These are phyloP conservation scores for Caenorhabditis remanei DNA, from an alignment of 1,140 invertebrate species.

Conservation along the genomic window DNA sequence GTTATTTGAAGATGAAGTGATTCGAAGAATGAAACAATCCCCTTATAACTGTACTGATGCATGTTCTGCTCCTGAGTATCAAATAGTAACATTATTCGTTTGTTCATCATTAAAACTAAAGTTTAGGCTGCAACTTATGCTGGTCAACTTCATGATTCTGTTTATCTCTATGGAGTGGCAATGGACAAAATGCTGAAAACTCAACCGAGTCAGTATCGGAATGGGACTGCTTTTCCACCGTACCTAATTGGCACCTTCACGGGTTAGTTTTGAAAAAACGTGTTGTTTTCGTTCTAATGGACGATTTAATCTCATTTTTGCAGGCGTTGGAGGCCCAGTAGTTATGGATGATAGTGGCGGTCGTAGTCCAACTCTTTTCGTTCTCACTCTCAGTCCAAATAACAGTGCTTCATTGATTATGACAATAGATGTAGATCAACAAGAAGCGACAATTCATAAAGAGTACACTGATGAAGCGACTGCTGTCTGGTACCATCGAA, in stretches of 20 bases:
- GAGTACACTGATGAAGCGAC: not conserved
- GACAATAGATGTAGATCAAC: slow-evolving; percentile 27
- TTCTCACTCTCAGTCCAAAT: not conserved
- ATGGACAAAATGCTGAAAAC: slow-evolving; percentile 17
- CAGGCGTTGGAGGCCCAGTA: slow-evolving; percentile 14
- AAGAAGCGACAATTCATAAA: not conserved
- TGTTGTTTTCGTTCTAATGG: not conserved
- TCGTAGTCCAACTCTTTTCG: not conserved
- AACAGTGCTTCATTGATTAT: slow-evolving; percentile 26
- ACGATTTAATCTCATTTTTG: not conserved
- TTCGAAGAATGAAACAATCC: not conserved
- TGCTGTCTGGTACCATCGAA: not conserved
- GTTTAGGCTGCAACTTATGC: slow-evolving; percentile 27
- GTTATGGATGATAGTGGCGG: not conserved
- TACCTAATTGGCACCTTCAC: not conserved
- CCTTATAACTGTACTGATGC: slow-evolving; percentile 33
- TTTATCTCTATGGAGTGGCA: slow-evolving; percentile 2
- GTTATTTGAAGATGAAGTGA: slow-evolving; percentile 4
- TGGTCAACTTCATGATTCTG: slow-evolving; percentile 15
- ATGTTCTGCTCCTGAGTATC: not conserved
- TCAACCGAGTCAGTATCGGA: not conserved
- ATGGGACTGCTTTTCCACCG: slow-evolving; percentile 7
- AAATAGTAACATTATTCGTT: not conserved
- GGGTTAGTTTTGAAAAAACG: not conserved
- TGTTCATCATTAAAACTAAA: not conserved